Percentiles rank a stretch among this genome's conserved stretches.
Evolutionary conservation across 2,113 vertebrate species (phyloP).

Genomic region (Entomyzon cyanotis): DNA sequence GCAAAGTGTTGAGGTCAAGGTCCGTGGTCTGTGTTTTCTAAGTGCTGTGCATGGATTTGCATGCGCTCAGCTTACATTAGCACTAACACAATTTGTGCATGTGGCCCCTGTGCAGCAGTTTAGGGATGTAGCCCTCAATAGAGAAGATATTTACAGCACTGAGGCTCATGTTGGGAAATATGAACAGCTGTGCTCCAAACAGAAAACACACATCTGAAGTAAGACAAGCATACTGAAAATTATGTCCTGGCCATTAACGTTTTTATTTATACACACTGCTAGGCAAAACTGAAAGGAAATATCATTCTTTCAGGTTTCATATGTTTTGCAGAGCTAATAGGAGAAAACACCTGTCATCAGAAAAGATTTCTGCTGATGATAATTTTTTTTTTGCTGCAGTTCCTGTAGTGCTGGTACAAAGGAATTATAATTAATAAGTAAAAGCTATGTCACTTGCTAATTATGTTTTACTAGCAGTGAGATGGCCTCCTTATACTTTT

Average conservation of each 20-base stretch:
- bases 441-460: constrained; percentile 59
- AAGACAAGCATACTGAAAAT: constrained; percentile 57
- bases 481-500: constrained; percentile 6
- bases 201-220: constrained; percentile 21
- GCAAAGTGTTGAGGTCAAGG: not conserved
- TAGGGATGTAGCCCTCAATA: constrained; percentile 34
- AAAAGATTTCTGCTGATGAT: constrained; percentile 60
- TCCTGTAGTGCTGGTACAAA: constrained; percentile 53
- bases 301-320: constrained; percentile 66
- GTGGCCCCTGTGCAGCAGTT: constrained; percentile 42
- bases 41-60: constrained; percentile 24
- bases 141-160: constrained; percentile 26
- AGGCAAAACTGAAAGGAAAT: constrained; percentile 56
- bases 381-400: constrained; percentile 28
- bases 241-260: constrained; percentile 60
- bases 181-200: constrained; percentile 49
- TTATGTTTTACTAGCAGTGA: constrained; percentile 54
- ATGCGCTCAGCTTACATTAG: constrained; percentile 15
- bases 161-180: constrained; percentile 44
- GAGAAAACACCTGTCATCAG: constrained; percentile 56
- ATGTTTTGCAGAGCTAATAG: constrained; percentile 41
- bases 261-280: constrained; percentile 67
- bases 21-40: not conserved
- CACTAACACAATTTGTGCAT: not conserved
- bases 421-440: constrained; percentile 54